phyloP scores from a whole-genome alignment of 2,888 invertebrate species.

The Stenichneumon culpator region DNA sequence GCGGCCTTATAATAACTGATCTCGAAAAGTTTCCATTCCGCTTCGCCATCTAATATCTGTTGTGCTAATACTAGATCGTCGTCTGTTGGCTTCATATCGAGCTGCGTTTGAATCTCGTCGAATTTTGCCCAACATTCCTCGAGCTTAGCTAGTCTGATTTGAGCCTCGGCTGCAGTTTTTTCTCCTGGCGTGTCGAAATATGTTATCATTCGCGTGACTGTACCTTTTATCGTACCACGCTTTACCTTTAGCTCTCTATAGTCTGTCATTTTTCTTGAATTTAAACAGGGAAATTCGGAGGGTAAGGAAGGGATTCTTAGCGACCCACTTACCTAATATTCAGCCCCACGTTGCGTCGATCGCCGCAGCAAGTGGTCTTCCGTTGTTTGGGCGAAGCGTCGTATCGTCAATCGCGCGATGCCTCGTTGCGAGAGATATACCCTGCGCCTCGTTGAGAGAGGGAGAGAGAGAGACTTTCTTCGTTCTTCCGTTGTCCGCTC shows the following conservation, averaged over 20 bases:
- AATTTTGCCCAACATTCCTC: slow-evolving; percentile 29
- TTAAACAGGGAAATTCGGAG: background rate
- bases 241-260: background rate
- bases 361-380: no score
- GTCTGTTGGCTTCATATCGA: slow-evolving; percentile 23
- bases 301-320: background rate
- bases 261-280: background rate
- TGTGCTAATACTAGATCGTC: background rate
- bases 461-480: no score
- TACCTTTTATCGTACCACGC: slow-evolving; percentile 14
- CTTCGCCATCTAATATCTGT: slow-evolving; percentile 21
- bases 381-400: no score
- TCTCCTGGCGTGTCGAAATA: background rate
- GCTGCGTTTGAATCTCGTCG: slow-evolving; percentile 25
- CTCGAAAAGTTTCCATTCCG: slow-evolving; percentile 39
- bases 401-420: no score
- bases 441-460: no score
- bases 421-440: no score
- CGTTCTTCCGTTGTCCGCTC: no score
- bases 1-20: slow-evolving; percentile 40
- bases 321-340: no score
- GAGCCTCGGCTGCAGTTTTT: slow-evolving; percentile 22
- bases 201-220: slow-evolving; percentile 14
- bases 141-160: slow-evolving; percentile 22
- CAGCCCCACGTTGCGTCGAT: no score